Evolutionary conservation across 2,797 vertebrate genomes (phyloP).

Genomic region (Hozukius guyotensis): DNA sequence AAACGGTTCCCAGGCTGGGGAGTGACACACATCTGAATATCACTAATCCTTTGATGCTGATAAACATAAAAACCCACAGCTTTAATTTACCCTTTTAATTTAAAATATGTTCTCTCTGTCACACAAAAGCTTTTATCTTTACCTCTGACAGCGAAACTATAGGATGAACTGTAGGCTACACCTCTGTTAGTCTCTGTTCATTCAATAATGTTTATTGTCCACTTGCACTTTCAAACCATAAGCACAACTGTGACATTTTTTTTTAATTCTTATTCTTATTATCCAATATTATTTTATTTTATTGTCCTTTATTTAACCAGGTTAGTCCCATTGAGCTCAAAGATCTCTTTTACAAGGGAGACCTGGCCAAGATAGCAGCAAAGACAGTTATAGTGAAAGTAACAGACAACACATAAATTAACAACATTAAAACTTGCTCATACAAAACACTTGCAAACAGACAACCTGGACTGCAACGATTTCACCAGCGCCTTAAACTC

Average conservation of each 20-base stretch:
- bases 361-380: too few species aligned
- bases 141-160: not conserved
- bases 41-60: slow-evolving; percentile 41
- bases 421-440: too few species aligned
- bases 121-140: not conserved
- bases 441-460: too few species aligned
- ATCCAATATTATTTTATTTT: not conserved
- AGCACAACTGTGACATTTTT: fast-evolving
- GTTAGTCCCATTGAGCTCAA: too few species aligned
- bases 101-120: not conserved
- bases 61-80: slow-evolving; percentile 10
- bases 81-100: slow-evolving; percentile 6
- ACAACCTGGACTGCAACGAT: fast-evolving
- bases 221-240: not conserved
- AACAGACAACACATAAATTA: too few species aligned
- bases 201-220: not conserved
- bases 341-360: too few species aligned
- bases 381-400: too few species aligned
- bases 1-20: slow-evolving; percentile 48
- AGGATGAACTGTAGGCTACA: not conserved
- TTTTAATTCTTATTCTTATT: not conserved
- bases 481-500: too few species aligned
- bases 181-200: not conserved
- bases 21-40: slow-evolving; percentile 38
- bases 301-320: too few species aligned